Percentiles rank a stretch among this genome's conserved stretches.
These are phyloP conservation scores for Oithona nana DNA, from an alignment of 2,888 invertebrate genomes.

Conservation along the genomic window DNA sequence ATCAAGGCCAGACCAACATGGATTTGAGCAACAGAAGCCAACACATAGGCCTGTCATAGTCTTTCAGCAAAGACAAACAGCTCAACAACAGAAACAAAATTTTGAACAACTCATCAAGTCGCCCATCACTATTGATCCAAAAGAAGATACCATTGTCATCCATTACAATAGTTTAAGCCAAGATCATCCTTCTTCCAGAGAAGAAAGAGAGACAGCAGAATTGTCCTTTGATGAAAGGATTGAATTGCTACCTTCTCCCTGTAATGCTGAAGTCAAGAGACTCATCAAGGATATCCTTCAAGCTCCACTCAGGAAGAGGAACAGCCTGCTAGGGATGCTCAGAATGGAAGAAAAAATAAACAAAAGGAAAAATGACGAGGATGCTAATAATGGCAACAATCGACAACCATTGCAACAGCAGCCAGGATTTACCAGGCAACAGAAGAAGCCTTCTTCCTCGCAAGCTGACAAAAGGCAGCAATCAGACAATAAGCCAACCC, in stretches of 20 bases:
- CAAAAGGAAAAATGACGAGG: not conserved
- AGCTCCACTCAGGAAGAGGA: not conserved
- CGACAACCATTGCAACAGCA: no score
- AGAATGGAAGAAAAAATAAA: not conserved
- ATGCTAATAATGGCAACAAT: not conserved
- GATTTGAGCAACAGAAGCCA: not conserved
- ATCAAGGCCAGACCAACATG: not conserved
- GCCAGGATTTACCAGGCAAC: not conserved
- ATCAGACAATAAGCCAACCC: not conserved
- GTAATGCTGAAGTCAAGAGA: not conserved
- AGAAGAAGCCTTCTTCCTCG: not conserved
- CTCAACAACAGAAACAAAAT: not conserved
- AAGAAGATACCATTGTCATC: not conserved
- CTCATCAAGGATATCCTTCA: not conserved
- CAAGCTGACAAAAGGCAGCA: not conserved
- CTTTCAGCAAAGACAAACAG: not conserved
- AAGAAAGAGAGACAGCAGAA: not conserved
- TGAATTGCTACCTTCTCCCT: not conserved
- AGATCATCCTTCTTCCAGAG: no score
- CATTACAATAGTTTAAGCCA: not conserved
- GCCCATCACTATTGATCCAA: not conserved
- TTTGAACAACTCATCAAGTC: no score
- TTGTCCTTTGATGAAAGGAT: conserved; percentile 1
- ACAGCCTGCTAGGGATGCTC: not conserved
- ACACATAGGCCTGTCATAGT: not conserved